Base-by-base conservation (phyloP, 1,140 invertebrate genomes). In the Tetragnatha versicolor region DNA sequence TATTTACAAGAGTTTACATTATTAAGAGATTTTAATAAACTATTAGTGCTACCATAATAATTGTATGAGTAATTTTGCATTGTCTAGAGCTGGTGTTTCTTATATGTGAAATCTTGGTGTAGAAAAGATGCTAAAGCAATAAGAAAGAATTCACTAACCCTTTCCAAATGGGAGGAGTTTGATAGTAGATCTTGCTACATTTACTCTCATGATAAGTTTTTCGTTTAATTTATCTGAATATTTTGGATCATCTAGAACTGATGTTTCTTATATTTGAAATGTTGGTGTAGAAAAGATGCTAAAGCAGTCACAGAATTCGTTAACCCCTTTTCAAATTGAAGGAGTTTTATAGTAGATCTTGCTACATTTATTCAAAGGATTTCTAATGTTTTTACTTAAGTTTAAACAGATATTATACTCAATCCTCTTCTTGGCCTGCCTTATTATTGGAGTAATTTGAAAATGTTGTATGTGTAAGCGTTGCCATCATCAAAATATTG, bases 221-320 rank as follows among this genome's bases (percentile, higher is more conserved):
- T 58, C 33, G 7, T 58, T 31, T 58, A 51, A 25, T 22, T 53
- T 25, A 29, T 58, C 0, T 31, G 29, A 2, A 31, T n/a, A 60
- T 5, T n/a, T 31, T 60, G 60, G 20, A 63, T 20, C 35, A 42
- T 42, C 20, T 63, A 63, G 20, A 63, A 6, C 60, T 17, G n/a
- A n/a, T 39, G 6, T 37, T 37, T 37, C 14, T 35, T 27, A 17
- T 20, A 7, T 37, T 20, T 35, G 5, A 37, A 37, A 61, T 20
- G 5, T 20, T 7, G 55, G 55, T 17, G 55, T 60, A 60, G 55
- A 60, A 60, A 60, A 33, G 42, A 35, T 60, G 55, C 55, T 22
- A 35, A n/a, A 60, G 12, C 14, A 31, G 9, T 17, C 14, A 20
- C 14, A 60, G 55, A 31, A 33, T 33, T 22, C 55, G 55, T 20